Evolutionary conservation across 30 jellyfish, hydroid and myxozoan species (phyloP).

Genomic region (Sanderia malayensis): DNA sequence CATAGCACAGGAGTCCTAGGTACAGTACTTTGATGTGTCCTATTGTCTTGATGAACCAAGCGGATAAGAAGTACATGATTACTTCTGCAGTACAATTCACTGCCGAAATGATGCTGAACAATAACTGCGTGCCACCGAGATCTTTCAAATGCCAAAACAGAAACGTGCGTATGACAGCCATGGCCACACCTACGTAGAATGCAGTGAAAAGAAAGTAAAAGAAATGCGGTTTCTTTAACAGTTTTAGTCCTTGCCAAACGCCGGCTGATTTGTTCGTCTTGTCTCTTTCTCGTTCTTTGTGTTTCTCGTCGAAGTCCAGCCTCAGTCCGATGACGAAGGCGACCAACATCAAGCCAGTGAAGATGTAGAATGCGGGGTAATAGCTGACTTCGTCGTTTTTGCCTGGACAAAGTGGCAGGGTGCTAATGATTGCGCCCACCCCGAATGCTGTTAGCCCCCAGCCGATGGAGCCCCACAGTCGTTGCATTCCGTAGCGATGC

Average conservation of each 20-base stretch:
- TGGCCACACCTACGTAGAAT: constrained; percentile 81
- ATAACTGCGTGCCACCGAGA: constrained; percentile 87
- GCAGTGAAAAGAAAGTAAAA: constrained; percentile 66
- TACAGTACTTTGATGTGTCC: constrained; percentile 86
- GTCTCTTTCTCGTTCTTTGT: constrained; percentile 2
- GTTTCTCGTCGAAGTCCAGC: constrained; percentile 55
- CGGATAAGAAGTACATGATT: constrained; percentile 71
- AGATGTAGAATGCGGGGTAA: constrained; percentile 86
- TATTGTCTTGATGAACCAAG: constrained; percentile 63
- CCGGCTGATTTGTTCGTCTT: constrained; percentile 7
- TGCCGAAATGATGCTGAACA: constrained; percentile 80
- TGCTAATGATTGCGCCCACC: constrained; percentile 80
- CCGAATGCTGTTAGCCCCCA: constrained; percentile 92
- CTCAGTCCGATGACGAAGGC: constrained; percentile 75
- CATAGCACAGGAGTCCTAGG: constrained; percentile 77
- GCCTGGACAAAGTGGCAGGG: constrained; percentile 90
- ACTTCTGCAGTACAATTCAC: constrained; percentile 89
- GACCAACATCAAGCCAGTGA: constrained; percentile 66
- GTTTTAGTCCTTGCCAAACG: constrained; percentile 61
- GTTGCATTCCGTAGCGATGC: constrained; percentile 79
- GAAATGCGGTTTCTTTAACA: constrained; percentile 64
- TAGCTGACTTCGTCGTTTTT: constrained; percentile 83
- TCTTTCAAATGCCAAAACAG: constrained; percentile 93
- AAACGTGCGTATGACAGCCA: constrained; percentile 86
- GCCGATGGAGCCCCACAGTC: constrained; percentile 96